Conservation (phyloP, 2,888 invertebrate genomes). For the Pollenia amentaria region DNA sequence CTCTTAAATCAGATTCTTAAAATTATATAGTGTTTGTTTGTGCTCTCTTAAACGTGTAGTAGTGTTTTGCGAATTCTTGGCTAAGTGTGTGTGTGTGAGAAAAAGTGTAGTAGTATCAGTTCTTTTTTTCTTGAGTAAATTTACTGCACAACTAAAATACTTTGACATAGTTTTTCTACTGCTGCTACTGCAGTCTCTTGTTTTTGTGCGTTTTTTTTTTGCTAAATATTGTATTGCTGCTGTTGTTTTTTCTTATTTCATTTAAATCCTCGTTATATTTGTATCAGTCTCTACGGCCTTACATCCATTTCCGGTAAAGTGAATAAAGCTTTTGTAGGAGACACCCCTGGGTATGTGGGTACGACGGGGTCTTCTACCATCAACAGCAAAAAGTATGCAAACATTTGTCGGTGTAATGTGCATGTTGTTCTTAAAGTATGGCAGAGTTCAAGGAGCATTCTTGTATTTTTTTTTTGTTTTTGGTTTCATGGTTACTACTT, state of each 20-base stretch:
- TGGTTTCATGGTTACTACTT: slow-evolving; percentile 61
- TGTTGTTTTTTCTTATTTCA: not conserved
- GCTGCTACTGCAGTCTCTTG: slow-evolving; percentile 26
- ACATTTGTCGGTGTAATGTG: slow-evolving; percentile 27
- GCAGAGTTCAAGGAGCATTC: slow-evolving; percentile 68
- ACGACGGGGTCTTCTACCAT: slow-evolving; percentile 5
- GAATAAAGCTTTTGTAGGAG: slow-evolving; percentile 8
- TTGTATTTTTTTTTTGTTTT: slow-evolving; percentile 13
- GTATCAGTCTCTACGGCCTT: slow-evolving; percentile 43
- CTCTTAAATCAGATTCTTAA: slow-evolving; percentile 40
- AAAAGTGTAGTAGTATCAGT: slow-evolving; percentile 20
- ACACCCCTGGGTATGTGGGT: not conserved
- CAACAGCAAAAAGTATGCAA: slow-evolving; percentile 39
- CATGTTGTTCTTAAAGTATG: not conserved
- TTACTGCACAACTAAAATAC: slow-evolving; percentile 61
- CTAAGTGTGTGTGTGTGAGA: not conserved
- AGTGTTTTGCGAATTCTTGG: not conserved
- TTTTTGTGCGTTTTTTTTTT: slow-evolving; percentile 35
- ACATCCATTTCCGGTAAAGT: slow-evolving; percentile 54
- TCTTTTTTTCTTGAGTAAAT: slow-evolving; percentile 38
- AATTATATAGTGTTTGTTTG: slow-evolving; percentile 8
- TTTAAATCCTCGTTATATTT: slow-evolving; percentile 55
- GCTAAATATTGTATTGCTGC: slow-evolving; percentile 12
- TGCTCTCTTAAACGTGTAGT: slow-evolving; percentile 19
- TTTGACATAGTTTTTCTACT: slow-evolving; percentile 65